Percentiles rank a stretch among this genome's conserved stretches.
phyloP scores from a whole-genome alignment of 2,113 vertebrate species.

The Nymphicus hollandicus region DNA sequence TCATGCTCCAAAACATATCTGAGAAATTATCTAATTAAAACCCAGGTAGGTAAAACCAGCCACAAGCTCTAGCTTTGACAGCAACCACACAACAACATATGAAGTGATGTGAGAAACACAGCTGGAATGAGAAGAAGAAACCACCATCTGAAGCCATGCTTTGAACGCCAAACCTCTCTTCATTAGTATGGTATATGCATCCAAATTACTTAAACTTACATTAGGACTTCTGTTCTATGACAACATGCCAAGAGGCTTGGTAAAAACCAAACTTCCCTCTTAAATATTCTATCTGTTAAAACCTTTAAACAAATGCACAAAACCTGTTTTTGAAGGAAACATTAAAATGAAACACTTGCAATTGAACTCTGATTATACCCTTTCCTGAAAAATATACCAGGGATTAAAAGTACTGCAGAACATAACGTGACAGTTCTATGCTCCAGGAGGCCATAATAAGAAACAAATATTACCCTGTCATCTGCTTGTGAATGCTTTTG shows the following conservation, averaged over 20 bases:
- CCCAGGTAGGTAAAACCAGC: background rate
- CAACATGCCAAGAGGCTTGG: background rate
- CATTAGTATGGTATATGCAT: background rate
- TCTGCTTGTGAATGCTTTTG: background rate
- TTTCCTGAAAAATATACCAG: background rate
- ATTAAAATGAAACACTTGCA: background rate
- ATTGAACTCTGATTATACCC: background rate
- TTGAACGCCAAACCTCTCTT: background rate
- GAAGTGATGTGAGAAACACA: background rate
- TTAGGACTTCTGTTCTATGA: background rate
- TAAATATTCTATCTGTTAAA: background rate
- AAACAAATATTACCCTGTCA: background rate
- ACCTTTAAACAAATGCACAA: background rate
- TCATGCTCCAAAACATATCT: background rate
- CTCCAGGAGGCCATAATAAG: background rate
- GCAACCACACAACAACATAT: background rate
- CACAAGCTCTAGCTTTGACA: background rate
- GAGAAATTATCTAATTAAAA: background rate
- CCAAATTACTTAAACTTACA: background rate
- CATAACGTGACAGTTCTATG: background rate
- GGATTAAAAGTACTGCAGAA: background rate
- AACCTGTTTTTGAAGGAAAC: background rate
- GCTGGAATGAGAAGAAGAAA: background rate
- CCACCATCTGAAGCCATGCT: fast-evolving
- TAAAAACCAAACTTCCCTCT: background rate